A percentile compares a stretch with the other conserved stretches of the same genome.
Conservation (phyloP, 1,140 invertebrate genomes). For the Grapholita molesta region DNA sequence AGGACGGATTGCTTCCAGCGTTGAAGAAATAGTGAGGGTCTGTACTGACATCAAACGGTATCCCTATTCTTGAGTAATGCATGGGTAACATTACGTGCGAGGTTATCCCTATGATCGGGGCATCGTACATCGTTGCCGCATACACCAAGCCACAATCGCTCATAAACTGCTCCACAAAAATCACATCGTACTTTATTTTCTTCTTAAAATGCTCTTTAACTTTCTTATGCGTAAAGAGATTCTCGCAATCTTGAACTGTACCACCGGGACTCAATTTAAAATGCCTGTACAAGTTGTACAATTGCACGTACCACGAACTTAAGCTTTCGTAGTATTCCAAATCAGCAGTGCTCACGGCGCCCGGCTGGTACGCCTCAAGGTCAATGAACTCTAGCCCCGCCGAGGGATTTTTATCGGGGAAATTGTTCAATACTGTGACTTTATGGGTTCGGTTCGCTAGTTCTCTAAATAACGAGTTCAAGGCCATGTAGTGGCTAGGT, state of each 20-base stretch:
- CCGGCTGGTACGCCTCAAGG: constrained; percentile 22
- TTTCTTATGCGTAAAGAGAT: constrained; percentile 51
- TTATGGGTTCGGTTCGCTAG: constrained; percentile 64
- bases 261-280: constrained; percentile 13
- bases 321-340: constrained; percentile 35
- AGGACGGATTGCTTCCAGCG: constrained; percentile 73
- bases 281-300: constrained; percentile 40
- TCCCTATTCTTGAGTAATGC: constrained; percentile 77
- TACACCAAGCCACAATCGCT: constrained; percentile 83
- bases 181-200: constrained; percentile 80
- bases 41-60: constrained; percentile 77
- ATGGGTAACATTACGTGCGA: constrained; percentile 79
- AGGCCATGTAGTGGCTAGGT: constrained; percentile 69
- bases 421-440: constrained; percentile 69
- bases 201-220: constrained; percentile 51
- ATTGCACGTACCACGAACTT: constrained; percentile 26
- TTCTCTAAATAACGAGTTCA: constrained; percentile 59
- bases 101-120: constrained; percentile 80
- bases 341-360: constrained; percentile 16
- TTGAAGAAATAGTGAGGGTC: constrained; percentile 76
- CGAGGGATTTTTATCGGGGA: constrained; percentile 39
- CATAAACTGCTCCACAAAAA: constrained; percentile 83
- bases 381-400: constrained; percentile 51
- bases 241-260: constrained; percentile 52
- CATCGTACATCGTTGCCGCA: constrained; percentile 77